Evolutionary conservation across 2,113 vertebrate genomes (phyloP).

Genomic region (Nothoprocta perdicaria): DNA sequence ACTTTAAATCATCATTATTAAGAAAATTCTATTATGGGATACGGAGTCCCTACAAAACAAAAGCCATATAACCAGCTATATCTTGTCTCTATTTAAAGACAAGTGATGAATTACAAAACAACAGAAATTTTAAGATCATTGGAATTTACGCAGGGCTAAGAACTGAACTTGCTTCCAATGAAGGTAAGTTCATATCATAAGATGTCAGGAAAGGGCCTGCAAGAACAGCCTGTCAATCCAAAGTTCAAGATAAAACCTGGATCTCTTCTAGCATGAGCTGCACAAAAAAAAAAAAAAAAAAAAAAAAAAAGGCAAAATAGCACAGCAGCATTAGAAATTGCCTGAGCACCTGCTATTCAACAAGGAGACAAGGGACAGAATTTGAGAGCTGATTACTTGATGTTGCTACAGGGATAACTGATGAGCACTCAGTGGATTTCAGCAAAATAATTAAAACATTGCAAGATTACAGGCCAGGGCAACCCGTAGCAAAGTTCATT

Average conservation of each 20-base stretch:
- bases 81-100: neutral
- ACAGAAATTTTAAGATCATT: neutral
- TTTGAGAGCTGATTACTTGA: constrained; percentile 6
- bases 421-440: neutral
- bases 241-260: neutral
- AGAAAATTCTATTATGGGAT: neutral
- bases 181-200: neutral
- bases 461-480: neutral
- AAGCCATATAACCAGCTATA: neutral
- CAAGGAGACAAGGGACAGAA: constrained; percentile 40
- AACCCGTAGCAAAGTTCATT: neutral
- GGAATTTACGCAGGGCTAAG: neutral
- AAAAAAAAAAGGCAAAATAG: neutral
- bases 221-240: neutral
- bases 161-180: neutral
- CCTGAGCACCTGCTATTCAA: neutral
- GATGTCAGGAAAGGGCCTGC: neutral
- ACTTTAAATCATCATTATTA: neutral
- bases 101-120: neutral
- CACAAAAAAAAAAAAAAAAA: neutral
- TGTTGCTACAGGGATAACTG: neutral
- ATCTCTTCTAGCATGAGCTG: neutral
- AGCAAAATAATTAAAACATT: constrained; percentile 24
- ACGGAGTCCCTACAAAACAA: neutral
- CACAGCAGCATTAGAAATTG: constrained; percentile 17